Percentiles rank a stretch among this genome's conserved stretches.
phyloP scores from a whole-genome alignment of 2,797 vertebrate genomes.

The Dendrocincla tyrannina region DNA sequence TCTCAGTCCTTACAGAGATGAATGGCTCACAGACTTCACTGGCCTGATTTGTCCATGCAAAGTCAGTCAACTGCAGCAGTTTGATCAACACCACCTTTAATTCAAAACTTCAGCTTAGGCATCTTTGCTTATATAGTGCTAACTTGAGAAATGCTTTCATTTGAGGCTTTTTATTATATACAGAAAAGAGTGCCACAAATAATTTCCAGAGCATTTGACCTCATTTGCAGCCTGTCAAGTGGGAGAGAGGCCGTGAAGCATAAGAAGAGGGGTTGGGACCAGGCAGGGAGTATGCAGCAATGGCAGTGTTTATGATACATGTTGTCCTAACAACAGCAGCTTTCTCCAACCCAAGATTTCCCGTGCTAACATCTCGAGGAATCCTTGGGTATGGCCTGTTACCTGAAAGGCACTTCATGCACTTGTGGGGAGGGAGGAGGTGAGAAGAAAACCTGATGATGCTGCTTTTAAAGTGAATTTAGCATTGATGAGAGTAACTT shows the following conservation, averaged over 20 bases:
- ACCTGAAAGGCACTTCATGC: conserved; percentile 27
- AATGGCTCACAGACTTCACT: neutral
- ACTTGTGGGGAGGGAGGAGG: neutral
- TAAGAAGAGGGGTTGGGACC: conserved; percentile 24
- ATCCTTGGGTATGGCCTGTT: conserved; percentile 17
- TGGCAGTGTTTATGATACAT: neutral
- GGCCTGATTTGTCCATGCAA: neutral
- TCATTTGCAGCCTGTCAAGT: conserved; percentile 38
- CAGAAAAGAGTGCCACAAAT: neutral
- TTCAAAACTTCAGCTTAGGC: neutral
- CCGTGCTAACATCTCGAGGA: conserved; percentile 22
- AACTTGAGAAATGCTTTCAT: conserved; percentile 3
- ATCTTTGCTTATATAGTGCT: neutral
- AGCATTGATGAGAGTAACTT: neutral
- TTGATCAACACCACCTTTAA: neutral
- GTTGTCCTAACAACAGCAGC: conserved; percentile 43
- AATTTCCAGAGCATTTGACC: conserved; percentile 29
- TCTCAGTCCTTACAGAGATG: neutral
- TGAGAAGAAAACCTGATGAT: neutral
- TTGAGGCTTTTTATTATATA: neutral
- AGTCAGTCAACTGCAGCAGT: neutral
- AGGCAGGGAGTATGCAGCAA: neutral
- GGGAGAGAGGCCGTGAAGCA: conserved; percentile 24
- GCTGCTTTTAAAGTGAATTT: neutral
- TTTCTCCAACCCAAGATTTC: conserved; percentile 20